Evolutionary conservation across 2,113 vertebrate species (phyloP).

Genomic region (Sylvietta virens): DNA sequence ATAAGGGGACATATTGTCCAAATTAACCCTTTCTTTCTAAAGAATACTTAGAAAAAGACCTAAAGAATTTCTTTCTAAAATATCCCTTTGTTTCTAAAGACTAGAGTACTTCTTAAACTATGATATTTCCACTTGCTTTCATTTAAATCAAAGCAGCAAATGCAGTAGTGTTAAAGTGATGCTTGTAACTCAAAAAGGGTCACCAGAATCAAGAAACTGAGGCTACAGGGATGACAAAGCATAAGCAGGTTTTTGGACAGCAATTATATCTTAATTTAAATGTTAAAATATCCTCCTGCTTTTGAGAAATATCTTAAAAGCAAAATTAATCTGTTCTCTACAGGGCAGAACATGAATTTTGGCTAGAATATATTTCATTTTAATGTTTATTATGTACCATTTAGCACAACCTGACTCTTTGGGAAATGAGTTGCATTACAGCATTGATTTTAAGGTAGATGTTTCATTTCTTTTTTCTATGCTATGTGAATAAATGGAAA

Average conservation of each 20-base stretch:
- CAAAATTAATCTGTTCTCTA: not conserved
- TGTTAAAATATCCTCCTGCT: not conserved
- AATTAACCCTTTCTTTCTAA: not conserved
- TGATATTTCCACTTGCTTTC: not conserved
- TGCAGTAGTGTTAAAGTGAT: not conserved
- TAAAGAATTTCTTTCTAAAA: too few species aligned
- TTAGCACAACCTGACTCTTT: not conserved
- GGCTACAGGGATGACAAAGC: not conserved
- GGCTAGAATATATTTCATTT: not conserved
- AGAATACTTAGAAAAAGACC: too few species aligned
- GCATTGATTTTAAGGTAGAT: not conserved
- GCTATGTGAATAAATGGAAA: not conserved
- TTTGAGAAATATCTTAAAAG: not conserved
- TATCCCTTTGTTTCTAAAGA: not conserved
- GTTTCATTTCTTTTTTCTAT: not conserved
- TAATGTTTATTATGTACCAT: not conserved
- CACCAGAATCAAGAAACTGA: not conserved
- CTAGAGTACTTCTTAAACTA: not conserved
- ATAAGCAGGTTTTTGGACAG: not conserved
- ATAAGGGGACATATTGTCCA: too few species aligned
- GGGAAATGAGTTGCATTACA: not conserved
- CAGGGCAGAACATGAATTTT: not conserved
- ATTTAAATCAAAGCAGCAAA: not conserved
- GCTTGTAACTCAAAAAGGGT: not conserved
- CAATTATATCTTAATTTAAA: not conserved